Percentiles rank a stretch among this genome's conserved stretches.
Conservation (phyloP, 2,113 vertebrate genomes). For the Alligator sinensis region DNA sequence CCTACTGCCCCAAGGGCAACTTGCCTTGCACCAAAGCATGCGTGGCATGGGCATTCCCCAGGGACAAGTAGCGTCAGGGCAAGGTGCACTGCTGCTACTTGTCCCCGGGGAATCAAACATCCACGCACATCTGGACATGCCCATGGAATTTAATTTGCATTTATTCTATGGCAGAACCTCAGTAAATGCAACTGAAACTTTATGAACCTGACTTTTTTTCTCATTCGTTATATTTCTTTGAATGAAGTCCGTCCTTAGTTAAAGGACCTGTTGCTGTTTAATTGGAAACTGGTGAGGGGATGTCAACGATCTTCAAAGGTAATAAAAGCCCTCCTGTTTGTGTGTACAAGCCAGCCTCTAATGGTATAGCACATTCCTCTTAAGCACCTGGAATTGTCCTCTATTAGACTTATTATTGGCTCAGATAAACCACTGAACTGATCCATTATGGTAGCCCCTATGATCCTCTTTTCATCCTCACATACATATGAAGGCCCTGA, state of each 20-base stretch:
- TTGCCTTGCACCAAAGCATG: no score
- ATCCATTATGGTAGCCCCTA: background rate
- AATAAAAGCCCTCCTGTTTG: background rate
- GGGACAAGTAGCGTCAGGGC: no score
- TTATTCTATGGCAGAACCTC: background rate
- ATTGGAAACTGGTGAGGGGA: background rate
- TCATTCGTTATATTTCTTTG: background rate
- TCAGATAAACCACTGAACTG: background rate
- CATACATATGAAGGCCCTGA: background rate
- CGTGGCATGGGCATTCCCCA: no score
- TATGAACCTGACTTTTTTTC: background rate
- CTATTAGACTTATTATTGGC: background rate
- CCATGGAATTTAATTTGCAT: no score
- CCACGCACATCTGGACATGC: no score
- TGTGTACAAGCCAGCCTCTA: no score
- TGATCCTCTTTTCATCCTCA: background rate
- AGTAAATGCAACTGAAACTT: background rate
- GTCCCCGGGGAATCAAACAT: no score
- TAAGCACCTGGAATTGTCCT: background rate
- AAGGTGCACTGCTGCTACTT: no score
- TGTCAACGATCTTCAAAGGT: background rate
- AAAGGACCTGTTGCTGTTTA: background rate
- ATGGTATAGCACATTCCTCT: background rate
- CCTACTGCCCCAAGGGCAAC: no score
- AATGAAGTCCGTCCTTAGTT: background rate